Conservation (phyloP, 1,140 invertebrate species). For the Procambarus virginalis region DNA sequence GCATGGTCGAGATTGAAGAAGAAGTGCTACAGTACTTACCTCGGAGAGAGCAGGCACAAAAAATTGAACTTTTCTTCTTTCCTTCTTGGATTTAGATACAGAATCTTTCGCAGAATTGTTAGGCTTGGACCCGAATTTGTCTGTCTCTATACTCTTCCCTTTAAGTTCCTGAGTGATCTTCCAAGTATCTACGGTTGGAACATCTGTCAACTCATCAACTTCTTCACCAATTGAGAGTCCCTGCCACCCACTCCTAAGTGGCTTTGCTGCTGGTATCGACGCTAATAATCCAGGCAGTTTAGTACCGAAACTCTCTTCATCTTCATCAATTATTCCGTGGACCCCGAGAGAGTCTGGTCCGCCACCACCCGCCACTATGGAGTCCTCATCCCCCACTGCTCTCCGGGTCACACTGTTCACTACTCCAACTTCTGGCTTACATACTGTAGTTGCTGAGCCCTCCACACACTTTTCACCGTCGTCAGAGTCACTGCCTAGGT, state of each 20-base stretch:
- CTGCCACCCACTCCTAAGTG: neutral
- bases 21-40: neutral
- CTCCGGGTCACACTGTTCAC: neutral
- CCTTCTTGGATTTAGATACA: neutral
- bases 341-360: neutral
- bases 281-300: slow-evolving; percentile 7
- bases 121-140: neutral
- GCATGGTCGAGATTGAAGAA: too few relatives aligned
- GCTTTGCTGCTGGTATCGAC: slow-evolving; percentile 32
- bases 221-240: neutral
- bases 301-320: neutral
- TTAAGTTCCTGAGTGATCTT: slow-evolving; percentile 35
- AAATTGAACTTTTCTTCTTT: slow-evolving; percentile 44
- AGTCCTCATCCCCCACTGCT: too few relatives aligned
- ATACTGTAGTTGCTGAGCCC: neutral
- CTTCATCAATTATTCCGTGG: slow-evolving; percentile 28
- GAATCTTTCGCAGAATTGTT: neutral
- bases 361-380: neutral
- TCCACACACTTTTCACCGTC: slow-evolving; percentile 28
- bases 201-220: slow-evolving; percentile 55
- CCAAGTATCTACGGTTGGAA: slow-evolving; percentile 48
- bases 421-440: neutral
- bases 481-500: slow-evolving; percentile 51
- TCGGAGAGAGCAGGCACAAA: slow-evolving; percentile 54
- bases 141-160: neutral